Evolutionary conservation across 2,797 vertebrate genomes (phyloP).

Genomic region (Streptopelia turtur): DNA sequence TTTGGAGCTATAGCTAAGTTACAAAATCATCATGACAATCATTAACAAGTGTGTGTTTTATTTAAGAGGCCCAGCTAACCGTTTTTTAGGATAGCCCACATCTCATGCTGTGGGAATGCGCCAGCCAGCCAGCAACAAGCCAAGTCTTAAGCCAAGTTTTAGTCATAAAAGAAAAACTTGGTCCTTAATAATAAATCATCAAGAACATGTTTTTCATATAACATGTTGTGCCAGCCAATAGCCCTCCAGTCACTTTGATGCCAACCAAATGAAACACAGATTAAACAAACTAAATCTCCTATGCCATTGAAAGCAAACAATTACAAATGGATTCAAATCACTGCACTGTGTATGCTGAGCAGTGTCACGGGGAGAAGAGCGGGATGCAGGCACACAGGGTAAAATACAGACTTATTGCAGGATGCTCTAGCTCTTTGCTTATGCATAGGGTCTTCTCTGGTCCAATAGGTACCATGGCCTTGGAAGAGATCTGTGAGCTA

Average conservation of each 20-base stretch:
- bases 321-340: neutral
- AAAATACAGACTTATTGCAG: neutral
- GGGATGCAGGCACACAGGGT: accelerated
- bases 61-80: neutral
- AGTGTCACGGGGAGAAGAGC: accelerated
- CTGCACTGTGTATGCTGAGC: accelerated
- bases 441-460: neutral
- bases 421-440: neutral
- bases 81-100: neutral
- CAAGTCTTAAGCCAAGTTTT: conserved; percentile 44
- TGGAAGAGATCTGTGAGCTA: neutral
- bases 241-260: neutral
- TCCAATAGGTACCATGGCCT: too few relatives aligned
- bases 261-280: conserved; percentile 33
- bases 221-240: neutral
- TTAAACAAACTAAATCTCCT: conserved; percentile 15
- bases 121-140: conserved; percentile 16
- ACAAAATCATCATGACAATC: neutral
- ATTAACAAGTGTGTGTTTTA: neutral
- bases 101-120: neutral
- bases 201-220: neutral
- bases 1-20: neutral
- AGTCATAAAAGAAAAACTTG: conserved; percentile 31
- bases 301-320: neutral
- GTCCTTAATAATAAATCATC: conserved; percentile 17